These are phyloP conservation scores for Hirtodrosophila confusa DNA, from an alignment of 2,888 invertebrate species.

Conservation along the genomic window DNA sequence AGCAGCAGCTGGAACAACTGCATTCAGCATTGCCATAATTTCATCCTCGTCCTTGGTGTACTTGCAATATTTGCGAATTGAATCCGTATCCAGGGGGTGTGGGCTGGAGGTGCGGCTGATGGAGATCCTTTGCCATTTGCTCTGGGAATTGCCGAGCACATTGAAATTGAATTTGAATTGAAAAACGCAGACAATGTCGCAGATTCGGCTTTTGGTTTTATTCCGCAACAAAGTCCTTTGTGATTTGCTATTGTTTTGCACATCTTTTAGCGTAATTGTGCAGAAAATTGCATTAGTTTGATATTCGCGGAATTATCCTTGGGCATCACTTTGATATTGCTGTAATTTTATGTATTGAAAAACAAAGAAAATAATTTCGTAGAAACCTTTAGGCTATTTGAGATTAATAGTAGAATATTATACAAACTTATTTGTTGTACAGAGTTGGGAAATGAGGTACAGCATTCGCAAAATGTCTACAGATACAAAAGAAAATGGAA, in stretches of 20 bases:
- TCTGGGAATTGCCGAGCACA: conserved; percentile 55
- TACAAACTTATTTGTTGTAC: background rate
- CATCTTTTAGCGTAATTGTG: conserved; percentile 45
- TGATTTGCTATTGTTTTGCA: conserved; percentile 19
- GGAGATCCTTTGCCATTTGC: conserved; percentile 38
- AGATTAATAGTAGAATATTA: background rate
- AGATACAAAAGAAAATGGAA: no score
- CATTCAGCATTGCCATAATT: conserved; percentile 65
- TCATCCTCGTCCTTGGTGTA: conserved; percentile 52
- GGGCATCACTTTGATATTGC: conserved; percentile 54
- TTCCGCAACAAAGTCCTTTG: conserved; percentile 34
- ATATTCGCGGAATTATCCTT: conserved; percentile 37
- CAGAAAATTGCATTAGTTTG: conserved; percentile 49
- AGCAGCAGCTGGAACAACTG: conserved; percentile 51
- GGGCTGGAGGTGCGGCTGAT: background rate
- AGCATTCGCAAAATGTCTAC: no score
- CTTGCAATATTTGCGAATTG: conserved; percentile 65
- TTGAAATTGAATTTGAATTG: conserved; percentile 67
- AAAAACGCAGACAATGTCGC: conserved; percentile 47
- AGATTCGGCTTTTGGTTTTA: conserved; percentile 26
- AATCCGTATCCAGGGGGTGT: conserved; percentile 28
- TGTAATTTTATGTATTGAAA: conserved; percentile 11
- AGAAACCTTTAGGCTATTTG: conserved; percentile 1
- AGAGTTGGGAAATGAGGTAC: background rate
- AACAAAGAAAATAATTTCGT: conserved; percentile 6